phyloP scores from a whole-genome alignment of 2,113 vertebrate genomes.

The Microtus richardsoni region DNA sequence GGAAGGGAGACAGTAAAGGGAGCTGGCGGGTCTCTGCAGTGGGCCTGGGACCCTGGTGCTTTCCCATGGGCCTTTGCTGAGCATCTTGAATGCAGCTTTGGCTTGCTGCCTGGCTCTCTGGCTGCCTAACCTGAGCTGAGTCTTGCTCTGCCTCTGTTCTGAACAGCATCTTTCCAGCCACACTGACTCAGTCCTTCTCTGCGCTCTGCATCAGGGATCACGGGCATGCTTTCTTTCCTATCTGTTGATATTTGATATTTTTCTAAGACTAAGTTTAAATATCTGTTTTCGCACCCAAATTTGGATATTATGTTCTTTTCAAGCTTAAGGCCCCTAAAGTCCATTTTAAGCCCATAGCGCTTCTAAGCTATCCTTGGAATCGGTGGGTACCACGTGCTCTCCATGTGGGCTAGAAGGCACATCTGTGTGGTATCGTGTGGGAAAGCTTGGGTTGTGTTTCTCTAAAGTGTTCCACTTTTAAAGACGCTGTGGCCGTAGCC shows the following conservation, averaged over 20 bases:
- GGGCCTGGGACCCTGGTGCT: background rate
- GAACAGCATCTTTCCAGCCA: background rate
- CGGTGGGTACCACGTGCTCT: background rate
- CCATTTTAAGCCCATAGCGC: background rate
- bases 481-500: background rate
- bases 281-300: background rate
- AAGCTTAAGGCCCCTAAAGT: background rate
- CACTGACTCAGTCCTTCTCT: background rate
- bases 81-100: background rate
- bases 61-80: background rate
- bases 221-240: background rate
- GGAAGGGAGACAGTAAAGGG: background rate
- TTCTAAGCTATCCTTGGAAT: background rate
- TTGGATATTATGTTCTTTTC: background rate
- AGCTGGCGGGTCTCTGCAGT: background rate
- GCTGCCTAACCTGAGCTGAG: background rate
- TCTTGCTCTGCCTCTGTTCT: background rate
- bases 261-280: slow-evolving; percentile 11
- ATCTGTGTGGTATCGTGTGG: background rate
- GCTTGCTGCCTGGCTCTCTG: background rate
- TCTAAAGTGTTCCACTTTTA: background rate
- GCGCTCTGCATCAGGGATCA: background rate
- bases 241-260: background rate
- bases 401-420: no score
- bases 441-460: background rate